These are phyloP conservation scores for Paralvinella palmiformis DNA, from an alignment of 1,140 invertebrate species.

Conservation along the genomic window DNA sequence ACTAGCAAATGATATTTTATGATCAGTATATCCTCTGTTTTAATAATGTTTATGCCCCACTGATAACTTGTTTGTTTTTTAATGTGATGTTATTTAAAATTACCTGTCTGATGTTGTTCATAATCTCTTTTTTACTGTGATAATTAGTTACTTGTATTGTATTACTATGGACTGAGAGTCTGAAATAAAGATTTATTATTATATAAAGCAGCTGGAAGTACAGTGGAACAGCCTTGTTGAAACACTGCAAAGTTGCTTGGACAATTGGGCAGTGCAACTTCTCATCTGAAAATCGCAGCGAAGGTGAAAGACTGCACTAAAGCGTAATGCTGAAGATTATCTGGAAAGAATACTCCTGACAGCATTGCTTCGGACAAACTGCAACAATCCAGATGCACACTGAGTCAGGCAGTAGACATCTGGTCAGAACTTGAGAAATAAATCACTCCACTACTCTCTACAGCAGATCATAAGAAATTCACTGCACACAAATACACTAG, in stretches of 20 bases:
- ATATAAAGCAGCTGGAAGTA: neutral
- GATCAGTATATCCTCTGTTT: too few relatives aligned
- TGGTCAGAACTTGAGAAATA: conserved; percentile 7
- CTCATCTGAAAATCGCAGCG: neutral
- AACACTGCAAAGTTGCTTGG: conserved; percentile 4
- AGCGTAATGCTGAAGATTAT: conserved; percentile 10
- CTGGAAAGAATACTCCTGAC: conserved; percentile 5
- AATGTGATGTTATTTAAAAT: too few relatives aligned
- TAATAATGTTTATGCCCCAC: too few relatives aligned
- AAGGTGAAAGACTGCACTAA: too few relatives aligned
- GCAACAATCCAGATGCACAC: conserved; percentile 8
- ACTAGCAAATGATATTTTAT: too few relatives aligned
- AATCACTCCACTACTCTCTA: conserved; percentile 1
- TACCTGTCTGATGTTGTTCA: too few relatives aligned
- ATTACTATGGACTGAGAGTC: too few relatives aligned
- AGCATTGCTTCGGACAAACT: conserved; percentile 7
- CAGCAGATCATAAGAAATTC: conserved; percentile 9
- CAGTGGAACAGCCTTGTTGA: conserved; percentile 8
- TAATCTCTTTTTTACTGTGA: too few relatives aligned
- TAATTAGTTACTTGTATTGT: too few relatives aligned
- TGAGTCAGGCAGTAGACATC: conserved; percentile 8
- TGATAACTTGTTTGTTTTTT: too few relatives aligned
- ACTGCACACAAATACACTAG: conserved; percentile 5
- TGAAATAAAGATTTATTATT: too few relatives aligned
- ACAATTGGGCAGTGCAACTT: neutral